A percentile compares a stretch with the other conserved stretches of the same genome.
These are phyloP conservation scores for Apus apus DNA, from an alignment of 2,113 vertebrate species.

Conservation along the genomic window DNA sequence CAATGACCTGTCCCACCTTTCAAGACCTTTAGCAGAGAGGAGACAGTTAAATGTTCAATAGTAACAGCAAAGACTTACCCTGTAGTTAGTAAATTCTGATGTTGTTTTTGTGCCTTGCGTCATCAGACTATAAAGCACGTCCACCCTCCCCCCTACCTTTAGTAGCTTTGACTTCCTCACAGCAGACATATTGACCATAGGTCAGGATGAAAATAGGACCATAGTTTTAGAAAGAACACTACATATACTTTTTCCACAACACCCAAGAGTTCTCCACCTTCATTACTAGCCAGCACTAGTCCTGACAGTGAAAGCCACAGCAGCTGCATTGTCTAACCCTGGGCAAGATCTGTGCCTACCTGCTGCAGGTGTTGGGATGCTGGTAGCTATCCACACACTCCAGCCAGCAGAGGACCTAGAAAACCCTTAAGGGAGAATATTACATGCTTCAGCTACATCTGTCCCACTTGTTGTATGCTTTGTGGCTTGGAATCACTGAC, in stretches of 20 bases:
- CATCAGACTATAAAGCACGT: background rate
- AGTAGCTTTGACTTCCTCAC: background rate
- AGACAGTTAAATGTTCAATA: background rate
- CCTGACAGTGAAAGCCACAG: background rate
- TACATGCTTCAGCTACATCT: background rate
- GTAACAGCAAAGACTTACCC: background rate
- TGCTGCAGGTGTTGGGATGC: background rate
- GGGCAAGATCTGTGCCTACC: background rate
- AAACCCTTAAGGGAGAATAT: background rate
- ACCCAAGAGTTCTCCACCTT: background rate
- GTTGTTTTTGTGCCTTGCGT: background rate
- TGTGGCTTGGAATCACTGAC: background rate
- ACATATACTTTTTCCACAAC: background rate
- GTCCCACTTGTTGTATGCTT: background rate
- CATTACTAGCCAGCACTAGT: background rate
- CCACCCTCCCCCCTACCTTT: background rate
- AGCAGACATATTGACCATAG: background rate
- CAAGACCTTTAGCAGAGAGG: background rate
- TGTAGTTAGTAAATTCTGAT: background rate
- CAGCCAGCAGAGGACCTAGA: background rate
- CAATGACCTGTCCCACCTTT: background rate
- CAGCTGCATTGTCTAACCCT: background rate
- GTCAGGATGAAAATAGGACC: background rate
- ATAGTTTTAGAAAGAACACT: background rate
- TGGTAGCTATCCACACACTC: background rate